phyloP scores from a whole-genome alignment of 2,113 vertebrate species.

The Cephalopterus ornatus region DNA sequence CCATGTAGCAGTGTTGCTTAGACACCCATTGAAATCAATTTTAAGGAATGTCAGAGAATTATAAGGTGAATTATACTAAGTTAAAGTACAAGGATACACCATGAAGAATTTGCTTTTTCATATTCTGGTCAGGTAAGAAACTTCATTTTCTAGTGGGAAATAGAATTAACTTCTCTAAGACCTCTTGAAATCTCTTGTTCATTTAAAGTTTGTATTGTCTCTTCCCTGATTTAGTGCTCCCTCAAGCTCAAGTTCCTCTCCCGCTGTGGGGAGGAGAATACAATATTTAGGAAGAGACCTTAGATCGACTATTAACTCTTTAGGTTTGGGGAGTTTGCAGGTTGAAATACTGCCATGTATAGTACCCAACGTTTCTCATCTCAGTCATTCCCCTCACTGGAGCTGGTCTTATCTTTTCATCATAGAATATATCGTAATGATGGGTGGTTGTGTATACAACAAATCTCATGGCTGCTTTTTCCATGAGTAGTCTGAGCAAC shows the following conservation, averaged over 20 bases:
- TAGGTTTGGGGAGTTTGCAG: background rate
- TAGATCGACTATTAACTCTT: background rate
- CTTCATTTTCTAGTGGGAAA: slow-evolving; percentile 12
- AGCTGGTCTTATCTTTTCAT: background rate
- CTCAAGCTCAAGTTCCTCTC: background rate
- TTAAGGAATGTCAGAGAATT: background rate
- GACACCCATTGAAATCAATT: background rate
- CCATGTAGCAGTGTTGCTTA: background rate
- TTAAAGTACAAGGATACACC: background rate
- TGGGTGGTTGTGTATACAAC: background rate
- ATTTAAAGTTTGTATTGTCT: slow-evolving; percentile 17
- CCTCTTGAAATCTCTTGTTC: slow-evolving; percentile 14
- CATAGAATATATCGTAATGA: background rate
- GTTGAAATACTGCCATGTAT: background rate
- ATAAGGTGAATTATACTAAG: background rate
- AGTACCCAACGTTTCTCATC: background rate
- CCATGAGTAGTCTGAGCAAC: background rate
- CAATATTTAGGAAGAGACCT: background rate
- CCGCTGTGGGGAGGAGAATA: background rate
- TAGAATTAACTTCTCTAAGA: slow-evolving; percentile 28
- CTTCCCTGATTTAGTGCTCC: background rate
- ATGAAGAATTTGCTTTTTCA: background rate
- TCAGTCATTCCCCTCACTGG: background rate
- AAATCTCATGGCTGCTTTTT: background rate
- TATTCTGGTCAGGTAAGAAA: slow-evolving; percentile 8